These are phyloP conservation scores for Mustelus asterias DNA, from an alignment of 2,113 vertebrate species.

Conservation along the genomic window DNA sequence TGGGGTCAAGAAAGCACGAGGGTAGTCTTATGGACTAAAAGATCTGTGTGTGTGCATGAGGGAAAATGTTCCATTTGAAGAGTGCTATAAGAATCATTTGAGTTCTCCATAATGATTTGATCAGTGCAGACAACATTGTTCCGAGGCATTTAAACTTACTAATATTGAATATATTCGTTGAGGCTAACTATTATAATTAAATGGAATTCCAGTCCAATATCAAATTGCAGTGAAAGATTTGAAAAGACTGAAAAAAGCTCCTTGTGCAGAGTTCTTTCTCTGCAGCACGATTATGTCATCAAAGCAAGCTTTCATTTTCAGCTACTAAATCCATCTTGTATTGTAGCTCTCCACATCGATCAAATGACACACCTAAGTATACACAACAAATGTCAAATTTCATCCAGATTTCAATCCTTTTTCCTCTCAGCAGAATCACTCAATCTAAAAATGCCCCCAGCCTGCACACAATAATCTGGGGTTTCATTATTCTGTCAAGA, in stretches of 20 bases:
- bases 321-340: conserved; percentile 23
- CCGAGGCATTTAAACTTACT: neutral
- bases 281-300: neutral
- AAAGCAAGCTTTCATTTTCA: conserved; percentile 24
- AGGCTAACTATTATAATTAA: neutral
- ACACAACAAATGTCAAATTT: conserved; percentile 22
- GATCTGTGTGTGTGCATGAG: neutral
- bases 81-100: neutral
- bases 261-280: neutral
- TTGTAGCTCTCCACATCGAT: conserved; percentile 20
- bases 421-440: conserved; percentile 16
- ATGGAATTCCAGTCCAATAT: neutral
- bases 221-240: neutral
- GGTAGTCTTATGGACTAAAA: neutral
- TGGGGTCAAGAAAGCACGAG: neutral
- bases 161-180: neutral
- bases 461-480: neutral
- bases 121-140: neutral
- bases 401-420: conserved; percentile 32
- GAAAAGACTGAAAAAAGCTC: neutral
- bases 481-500: neutral
- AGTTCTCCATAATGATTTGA: neutral
- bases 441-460: neutral
- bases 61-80: neutral
- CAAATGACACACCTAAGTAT: conserved; percentile 34